Evolutionary conservation across 2,113 vertebrate genomes (phyloP), one percentile per base, ranked within the genome.

Genomic region (Merops nubicus): DNA sequence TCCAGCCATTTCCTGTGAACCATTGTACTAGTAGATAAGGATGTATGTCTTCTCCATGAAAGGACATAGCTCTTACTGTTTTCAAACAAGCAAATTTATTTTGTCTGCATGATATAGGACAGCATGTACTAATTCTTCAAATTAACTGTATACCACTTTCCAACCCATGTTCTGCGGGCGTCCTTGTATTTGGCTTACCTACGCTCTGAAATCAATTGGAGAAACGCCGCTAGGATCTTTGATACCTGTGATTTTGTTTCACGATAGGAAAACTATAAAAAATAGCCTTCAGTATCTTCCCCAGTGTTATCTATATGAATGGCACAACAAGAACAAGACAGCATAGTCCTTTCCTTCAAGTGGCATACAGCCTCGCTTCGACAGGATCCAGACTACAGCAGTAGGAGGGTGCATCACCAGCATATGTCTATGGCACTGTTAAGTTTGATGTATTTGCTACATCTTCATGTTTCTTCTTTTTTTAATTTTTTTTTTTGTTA

Each of bases 351-450:
- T 87, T 48, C 45, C 67, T 68, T 85, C 88, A 80, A 54, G 91
- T 69, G 79, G 54, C 78, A 28, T 15, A 56, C 63, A 51, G 82
- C 74, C 5, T 47, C 3, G 0, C 62, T 91, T 88, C 4, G 0
- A 65, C 81, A 83, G 38, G 62, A 83, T 77, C 63, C 63, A 75
- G 54, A 83, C 90, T 94, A 88, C 82, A 96, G 83, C 96, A 77
- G 31, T 50, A 93, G 80, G 56, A 87, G 75, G 34, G 56, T 64
- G 22, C 79, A 73, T 28, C 82, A 63, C 54, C 51, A 68, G 65
- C 70, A 10, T 65, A 51, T 23, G 38, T 67, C 85, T 88, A 1
- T 36, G 68, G 29, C 78, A 67, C 79, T 51, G 50, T 62, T 82
- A 82, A 76, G 67, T 88, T 63, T 90, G 78, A 80, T 93, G 93